phyloP scores from a whole-genome alignment of 2,113 vertebrate species.

The Myocastor coypus region DNA sequence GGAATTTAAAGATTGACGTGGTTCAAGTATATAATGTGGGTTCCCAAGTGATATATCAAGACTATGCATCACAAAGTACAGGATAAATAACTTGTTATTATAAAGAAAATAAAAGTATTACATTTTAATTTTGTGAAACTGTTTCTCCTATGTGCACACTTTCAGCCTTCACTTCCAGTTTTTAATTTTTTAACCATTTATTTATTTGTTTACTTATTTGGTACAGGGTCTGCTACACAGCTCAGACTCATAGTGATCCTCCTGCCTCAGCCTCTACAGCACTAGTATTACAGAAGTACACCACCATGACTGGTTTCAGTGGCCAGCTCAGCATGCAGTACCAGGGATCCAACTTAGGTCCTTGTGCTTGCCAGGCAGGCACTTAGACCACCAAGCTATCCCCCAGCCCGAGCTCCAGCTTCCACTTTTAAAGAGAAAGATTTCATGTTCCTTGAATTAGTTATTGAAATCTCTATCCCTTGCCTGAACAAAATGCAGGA shows the following conservation, averaged over 20 bases:
- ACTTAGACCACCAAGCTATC: no score
- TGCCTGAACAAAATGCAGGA: neutral
- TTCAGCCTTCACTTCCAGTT: neutral
- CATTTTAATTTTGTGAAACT: neutral
- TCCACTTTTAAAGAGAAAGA: neutral
- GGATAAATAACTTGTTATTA: constrained; percentile 1
- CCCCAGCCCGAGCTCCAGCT: no score
- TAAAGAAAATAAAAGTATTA: constrained; percentile 32
- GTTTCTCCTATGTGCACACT: neutral
- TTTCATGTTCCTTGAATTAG: neutral
- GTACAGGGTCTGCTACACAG: no score
- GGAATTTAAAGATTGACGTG: neutral
- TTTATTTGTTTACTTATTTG: no score
- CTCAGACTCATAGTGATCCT: no score
- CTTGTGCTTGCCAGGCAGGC: no score
- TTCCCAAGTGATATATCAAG: neutral
- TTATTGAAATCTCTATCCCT: neutral
- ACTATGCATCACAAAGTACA: neutral
- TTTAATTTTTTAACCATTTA: no score
- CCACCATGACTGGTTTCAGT: no score
- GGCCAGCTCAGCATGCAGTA: no score
- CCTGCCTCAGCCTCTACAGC: no score
- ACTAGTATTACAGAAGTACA: no score
- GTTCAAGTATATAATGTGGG: neutral
- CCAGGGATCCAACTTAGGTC: no score